Conservation (phyloP, 2,888 invertebrate genomes). For the Cacoxenus indagator region DNA sequence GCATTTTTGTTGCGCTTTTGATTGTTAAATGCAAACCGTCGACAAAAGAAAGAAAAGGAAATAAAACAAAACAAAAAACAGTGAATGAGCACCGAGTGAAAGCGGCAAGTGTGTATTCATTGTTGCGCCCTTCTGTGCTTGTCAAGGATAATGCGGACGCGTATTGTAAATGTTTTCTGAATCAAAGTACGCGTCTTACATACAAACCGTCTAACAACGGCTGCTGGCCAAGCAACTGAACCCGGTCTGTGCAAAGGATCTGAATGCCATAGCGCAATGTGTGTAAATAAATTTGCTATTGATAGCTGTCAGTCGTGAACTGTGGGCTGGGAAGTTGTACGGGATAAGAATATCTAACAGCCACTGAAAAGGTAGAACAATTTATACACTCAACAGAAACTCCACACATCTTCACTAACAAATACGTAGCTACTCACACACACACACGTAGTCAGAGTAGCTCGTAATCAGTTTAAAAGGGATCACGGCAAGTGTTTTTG, state of each 20-base stretch:
- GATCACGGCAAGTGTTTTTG: neutral
- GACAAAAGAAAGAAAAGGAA: too few relatives aligned
- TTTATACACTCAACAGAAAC: neutral
- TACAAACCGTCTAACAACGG: neutral
- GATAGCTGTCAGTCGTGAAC: constrained; percentile 1
- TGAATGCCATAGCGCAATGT: neutral
- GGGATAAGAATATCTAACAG: neutral
- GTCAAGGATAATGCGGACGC: constrained; percentile 15
- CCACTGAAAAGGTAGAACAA: neutral
- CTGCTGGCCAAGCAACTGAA: neutral
- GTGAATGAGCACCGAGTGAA: too few relatives aligned
- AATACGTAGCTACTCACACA: neutral
- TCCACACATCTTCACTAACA: neutral
- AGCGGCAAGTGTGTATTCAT: neutral
- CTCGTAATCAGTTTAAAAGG: constrained; percentile 8
- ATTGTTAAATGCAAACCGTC: too few relatives aligned
- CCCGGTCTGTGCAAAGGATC: neutral
- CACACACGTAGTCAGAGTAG: neutral
- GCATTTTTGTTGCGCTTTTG: too few relatives aligned
- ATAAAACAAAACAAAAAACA: too few relatives aligned
- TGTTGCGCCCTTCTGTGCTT: neutral
- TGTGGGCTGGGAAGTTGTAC: neutral
- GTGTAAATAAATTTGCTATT: constrained; percentile 17
- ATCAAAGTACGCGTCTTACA: constrained; percentile 12
- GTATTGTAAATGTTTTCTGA: constrained; percentile 17